Conservation (phyloP, 2,888 invertebrate species). For the Ernsta delagoae region DNA sequence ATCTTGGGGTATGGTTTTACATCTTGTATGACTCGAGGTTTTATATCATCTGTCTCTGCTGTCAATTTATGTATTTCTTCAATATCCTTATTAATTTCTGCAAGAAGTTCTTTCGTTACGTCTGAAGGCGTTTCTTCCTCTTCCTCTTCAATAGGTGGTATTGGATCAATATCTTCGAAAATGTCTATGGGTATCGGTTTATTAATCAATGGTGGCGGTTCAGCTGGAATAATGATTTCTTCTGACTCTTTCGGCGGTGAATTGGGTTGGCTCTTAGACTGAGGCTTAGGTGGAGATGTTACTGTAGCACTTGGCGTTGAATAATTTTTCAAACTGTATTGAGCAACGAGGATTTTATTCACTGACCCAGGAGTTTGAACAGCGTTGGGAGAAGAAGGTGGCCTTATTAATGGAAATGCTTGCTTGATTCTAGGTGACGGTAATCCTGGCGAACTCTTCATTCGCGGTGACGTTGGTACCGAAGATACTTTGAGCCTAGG, state of each 20-base stretch:
- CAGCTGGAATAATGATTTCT: slow-evolving; percentile 63
- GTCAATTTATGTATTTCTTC: slow-evolving; percentile 81
- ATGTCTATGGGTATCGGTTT: slow-evolving; percentile 67
- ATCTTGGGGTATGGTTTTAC: slow-evolving; percentile 83
- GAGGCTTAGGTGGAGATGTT: slow-evolving; percentile 64
- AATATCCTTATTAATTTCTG: slow-evolving; percentile 78
- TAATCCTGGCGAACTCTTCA: slow-evolving; percentile 88
- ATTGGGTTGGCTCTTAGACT: slow-evolving; percentile 79
- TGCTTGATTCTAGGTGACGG: slow-evolving; percentile 88
- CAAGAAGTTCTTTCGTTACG: slow-evolving; percentile 67
- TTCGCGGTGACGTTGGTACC: slow-evolving; percentile 91
- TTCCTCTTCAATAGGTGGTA: slow-evolving; percentile 76
- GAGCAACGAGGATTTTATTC: slow-evolving; percentile 85
- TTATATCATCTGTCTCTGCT: slow-evolving; percentile 71
- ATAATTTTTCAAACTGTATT: slow-evolving; percentile 83
- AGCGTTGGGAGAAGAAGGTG: slow-evolving; percentile 85
- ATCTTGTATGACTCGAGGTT: slow-evolving; percentile 76
- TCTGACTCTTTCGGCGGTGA: slow-evolving; percentile 79
- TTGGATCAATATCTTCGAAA: slow-evolving; percentile 72
- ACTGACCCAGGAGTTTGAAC: slow-evolving; percentile 77
- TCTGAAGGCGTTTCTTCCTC: slow-evolving; percentile 73
- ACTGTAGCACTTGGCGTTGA: slow-evolving; percentile 63
- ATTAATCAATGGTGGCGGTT: slow-evolving; percentile 59
- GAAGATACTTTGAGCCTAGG: slow-evolving; percentile 87
- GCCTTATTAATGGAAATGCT: slow-evolving; percentile 86